phyloP scores from a whole-genome alignment of 1,140 invertebrate species.

The Meteorus sp. region DNA sequence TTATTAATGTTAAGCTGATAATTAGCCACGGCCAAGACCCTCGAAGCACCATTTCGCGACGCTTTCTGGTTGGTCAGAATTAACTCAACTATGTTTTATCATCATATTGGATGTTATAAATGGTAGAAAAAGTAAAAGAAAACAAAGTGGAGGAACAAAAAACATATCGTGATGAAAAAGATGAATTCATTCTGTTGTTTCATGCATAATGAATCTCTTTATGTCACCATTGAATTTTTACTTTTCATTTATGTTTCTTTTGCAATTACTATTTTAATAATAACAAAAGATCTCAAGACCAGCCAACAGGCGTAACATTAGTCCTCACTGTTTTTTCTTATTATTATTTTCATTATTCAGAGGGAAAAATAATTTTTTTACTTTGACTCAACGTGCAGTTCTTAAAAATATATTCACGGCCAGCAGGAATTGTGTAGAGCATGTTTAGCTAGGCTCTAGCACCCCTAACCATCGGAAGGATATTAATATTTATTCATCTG shows the following conservation, averaged over 20 bases:
- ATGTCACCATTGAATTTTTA: too few species aligned
- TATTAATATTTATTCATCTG: not conserved
- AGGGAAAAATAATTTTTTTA: too few species aligned
- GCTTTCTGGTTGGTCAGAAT: conserved; percentile 37
- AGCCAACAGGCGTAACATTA: not conserved
- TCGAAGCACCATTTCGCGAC: conserved; percentile 37
- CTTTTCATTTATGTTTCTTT: too few species aligned
- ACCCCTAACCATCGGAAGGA: conserved; percentile 12
- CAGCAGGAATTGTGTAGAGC: conserved; percentile 43
- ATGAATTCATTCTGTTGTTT: too few species aligned
- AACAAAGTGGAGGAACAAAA: too few species aligned
- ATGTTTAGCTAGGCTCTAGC: conserved; percentile 36
- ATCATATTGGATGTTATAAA: too few species aligned
- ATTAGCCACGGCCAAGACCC: conserved; percentile 40
- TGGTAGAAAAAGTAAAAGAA: too few species aligned
- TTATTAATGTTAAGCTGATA: conserved; percentile 47
- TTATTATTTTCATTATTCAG: too few species aligned
- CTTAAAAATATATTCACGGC: conserved; percentile 28
- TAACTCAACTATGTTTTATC: conserved; percentile 1
- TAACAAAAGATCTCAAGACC: not conserved
- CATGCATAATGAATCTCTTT: too few species aligned
- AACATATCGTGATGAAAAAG: too few species aligned
- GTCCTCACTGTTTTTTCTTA: conserved; percentile 9
- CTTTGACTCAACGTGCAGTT: conserved; percentile 25
- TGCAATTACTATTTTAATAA: too few species aligned